phyloP scores from a whole-genome alignment of 2,113 vertebrate genomes.

The Trogon melanurus region DNA sequence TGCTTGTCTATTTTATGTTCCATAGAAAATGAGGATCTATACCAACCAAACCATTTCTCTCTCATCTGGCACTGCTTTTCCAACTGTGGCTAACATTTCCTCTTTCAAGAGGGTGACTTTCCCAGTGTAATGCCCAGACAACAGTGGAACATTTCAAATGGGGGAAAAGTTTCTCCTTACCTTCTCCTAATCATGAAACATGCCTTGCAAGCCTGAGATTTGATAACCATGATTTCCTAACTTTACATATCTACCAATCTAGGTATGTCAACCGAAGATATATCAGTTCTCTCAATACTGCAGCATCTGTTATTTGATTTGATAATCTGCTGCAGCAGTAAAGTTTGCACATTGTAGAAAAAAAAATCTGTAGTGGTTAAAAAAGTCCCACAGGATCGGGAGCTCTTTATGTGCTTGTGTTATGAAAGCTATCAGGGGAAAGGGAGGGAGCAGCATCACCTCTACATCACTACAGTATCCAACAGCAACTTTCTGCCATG shows the following conservation, averaged over 20 bases:
- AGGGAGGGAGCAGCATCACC: not conserved
- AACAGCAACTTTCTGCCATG: not conserved
- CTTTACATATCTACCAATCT: not conserved
- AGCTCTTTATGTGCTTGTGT: not conserved
- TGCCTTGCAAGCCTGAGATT: not conserved
- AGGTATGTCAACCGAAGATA: not conserved
- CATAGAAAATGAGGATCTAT: not conserved
- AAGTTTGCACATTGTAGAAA: not conserved
- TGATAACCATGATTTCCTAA: not conserved
- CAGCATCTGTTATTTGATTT: not conserved
- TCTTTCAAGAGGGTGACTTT: not conserved
- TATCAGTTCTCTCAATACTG: not conserved
- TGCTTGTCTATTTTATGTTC: not conserved
- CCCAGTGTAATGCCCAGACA: not conserved
- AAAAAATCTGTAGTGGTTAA: not conserved
- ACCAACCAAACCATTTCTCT: not conserved
- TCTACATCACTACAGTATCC: not conserved
- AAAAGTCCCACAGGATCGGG: rapidly evolving
- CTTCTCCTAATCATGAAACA: not conserved
- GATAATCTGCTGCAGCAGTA: not conserved
- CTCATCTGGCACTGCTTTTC: not conserved
- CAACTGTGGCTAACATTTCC: not conserved
- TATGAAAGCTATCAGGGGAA: not conserved
- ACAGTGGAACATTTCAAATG: not conserved
- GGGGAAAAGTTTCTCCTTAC: not conserved